phyloP scores from a whole-genome alignment of 2,888 invertebrate species.

The Byasa hedistus region DNA sequence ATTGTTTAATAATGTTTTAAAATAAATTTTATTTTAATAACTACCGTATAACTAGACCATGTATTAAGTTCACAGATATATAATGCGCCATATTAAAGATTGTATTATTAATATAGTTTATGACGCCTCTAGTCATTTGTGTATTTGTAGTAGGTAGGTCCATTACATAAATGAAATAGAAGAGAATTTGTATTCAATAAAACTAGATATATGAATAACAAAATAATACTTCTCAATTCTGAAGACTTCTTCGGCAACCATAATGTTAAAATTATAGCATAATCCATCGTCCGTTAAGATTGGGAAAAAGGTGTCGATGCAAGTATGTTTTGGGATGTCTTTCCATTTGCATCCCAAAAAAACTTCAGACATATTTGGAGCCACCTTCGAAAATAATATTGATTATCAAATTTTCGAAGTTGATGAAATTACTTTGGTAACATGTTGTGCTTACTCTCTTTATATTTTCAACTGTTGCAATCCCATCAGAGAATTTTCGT shows the following conservation, averaged over 20 bases:
- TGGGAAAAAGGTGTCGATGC: slow-evolving; percentile 81
- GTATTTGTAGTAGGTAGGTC: too few relatives aligned
- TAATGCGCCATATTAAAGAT: not conserved
- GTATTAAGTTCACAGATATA: not conserved
- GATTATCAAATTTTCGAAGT: not conserved
- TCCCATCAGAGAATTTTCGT: slow-evolving; percentile 66
- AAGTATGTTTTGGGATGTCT: slow-evolving; percentile 65
- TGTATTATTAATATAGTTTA: not conserved
- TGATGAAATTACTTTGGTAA: not conserved
- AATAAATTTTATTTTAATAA: not conserved
- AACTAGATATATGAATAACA: not conserved
- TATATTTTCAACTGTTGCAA: slow-evolving; percentile 77
- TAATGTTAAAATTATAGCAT: slow-evolving; percentile 85
- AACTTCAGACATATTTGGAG: slow-evolving; percentile 75
- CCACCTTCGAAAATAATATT: slow-evolving; percentile 49
- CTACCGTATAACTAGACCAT: not conserved
- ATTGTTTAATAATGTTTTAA: slow-evolving; percentile 1
- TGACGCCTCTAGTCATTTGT: too few relatives aligned
- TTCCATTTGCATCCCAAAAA: slow-evolving; percentile 82
- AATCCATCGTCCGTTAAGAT: slow-evolving; percentile 85
- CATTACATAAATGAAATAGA: too few relatives aligned
- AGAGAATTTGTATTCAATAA: not conserved
- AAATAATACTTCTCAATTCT: slow-evolving; percentile 75
- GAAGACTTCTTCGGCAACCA: slow-evolving; percentile 81
- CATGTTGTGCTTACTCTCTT: slow-evolving; percentile 66